Base-by-base conservation (phyloP, 2,113 vertebrate genomes). In the Tinamus guttatus region DNA sequence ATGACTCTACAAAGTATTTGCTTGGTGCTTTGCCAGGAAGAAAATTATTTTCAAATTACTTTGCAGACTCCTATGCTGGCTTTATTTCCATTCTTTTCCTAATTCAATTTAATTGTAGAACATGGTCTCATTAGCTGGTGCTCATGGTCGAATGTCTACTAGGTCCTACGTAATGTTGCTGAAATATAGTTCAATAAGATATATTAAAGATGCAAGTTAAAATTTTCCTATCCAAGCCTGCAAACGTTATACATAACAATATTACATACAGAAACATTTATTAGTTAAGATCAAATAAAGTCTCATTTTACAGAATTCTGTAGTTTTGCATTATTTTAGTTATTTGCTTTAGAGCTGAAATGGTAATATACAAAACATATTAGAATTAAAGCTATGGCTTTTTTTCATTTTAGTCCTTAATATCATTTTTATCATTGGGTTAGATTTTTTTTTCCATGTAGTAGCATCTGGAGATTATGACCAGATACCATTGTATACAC, bases 51-150 rank as follows among this genome's bases (percentile, higher is more conserved):
- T 85, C 64, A 88, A 70, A 88, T 83, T 93, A 54, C 75, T 95
- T 95, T 91, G 60, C 56, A 68, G 64, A 68, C 0, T 5, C 47
- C 36, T 90, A 5, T 91, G 84, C 70, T 85, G 81, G 95, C 69
- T 96, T 90, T 94, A 78, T 90, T 93, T 83, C 76, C 32, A 60
- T 95, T 91, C 75, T 95, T 80, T 34, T 94, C 67, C 71, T 87
- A 83, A 87, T 87, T 83, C 51, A 68, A 5, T 89, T 88, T 85
- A 90, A 80, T 70, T 85, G 82, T 28, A 41, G 73, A 73, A 88
- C 5, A 0, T 43, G 68, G 51, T 85, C 87, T 93, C 63, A 30
- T 93, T 91, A 87, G 67, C 64, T 56, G 68, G 8, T 93, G 68
- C 56, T 56, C 2, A 1, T 45, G 51, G 81, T 93, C 25, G 60